Evolutionary conservation across 2,113 vertebrate genomes (phyloP), one percentile per base, ranked within the genome.

Genomic region (Alaudala cheleensis): DNA sequence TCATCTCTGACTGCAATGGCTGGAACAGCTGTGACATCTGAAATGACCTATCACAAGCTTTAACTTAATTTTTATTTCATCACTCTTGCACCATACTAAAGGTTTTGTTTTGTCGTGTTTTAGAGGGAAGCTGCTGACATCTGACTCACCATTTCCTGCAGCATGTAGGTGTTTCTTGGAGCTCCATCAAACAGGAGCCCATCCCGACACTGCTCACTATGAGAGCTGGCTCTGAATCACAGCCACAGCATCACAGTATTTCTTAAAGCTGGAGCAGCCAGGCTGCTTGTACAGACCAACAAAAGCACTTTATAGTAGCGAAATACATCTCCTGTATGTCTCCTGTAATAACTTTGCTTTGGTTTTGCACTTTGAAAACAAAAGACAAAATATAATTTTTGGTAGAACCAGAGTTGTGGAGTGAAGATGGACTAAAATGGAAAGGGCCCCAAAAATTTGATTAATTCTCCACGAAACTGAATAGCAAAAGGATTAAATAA

Each of bases 61-160:
- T 83, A 53, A 26, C 5, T 90, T 71, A 14, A 22, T 34, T 86
- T 90, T 80, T 62, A 66, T 70, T 73, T 39, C 21, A 47, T 40
- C 31, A 42, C 11, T 8, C 34, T 73, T 66, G 47, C 34, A 39
- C 39, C 34, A 65, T 1, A 11, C 11, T 17, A 57, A 82, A 42
- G 40, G 39, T 25, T 74, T 76, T 77, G 17, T 77, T 90, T 54
- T 26, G 51, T 54, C 60, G 7, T 78, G 29, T 45, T 90, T 92
- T 31, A 47, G 45, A 76, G 42, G 58, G 81, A 96, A 93, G 71
- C 70, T 89, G 50, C 74, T 95, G 78, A 47, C 14, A 18, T 50
- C 42, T 94, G 93, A 87, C 26, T 93, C 94, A 91, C 37, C 3
- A 3, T 54, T 90, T 90, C 58, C 81, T 76, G 62, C 50, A 70